phyloP scores from a whole-genome alignment of 2,113 vertebrate genomes.

The Leiothrix lutea region DNA sequence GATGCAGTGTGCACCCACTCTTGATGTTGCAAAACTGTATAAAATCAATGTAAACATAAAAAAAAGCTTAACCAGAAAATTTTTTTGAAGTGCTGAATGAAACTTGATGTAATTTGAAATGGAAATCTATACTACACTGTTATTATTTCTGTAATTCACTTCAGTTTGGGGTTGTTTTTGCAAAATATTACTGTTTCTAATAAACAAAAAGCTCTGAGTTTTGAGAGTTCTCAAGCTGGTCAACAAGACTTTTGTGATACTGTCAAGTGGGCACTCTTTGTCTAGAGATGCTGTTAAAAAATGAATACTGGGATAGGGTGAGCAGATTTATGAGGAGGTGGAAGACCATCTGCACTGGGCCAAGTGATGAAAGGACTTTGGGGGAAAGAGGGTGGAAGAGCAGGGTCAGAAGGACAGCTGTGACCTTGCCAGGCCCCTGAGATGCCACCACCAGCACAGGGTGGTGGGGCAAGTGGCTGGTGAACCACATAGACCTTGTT shows the following conservation, averaged over 20 bases:
- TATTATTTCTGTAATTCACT: not conserved
- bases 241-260: not conserved
- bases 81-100: not conserved
- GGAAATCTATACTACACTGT: not conserved
- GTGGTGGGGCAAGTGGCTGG: accelerated
- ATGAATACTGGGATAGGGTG: not conserved
- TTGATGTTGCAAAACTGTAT: not conserved
- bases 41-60: not conserved
- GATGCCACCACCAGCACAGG: not conserved
- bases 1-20: not conserved
- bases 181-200: not conserved
- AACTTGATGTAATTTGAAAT: not conserved
- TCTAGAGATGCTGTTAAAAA: not conserved
- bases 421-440: not conserved
- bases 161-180: not conserved
- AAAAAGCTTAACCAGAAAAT: not conserved
- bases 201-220: not conserved
- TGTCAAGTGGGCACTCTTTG: not conserved
- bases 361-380: not conserved
- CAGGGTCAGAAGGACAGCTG: not conserved
- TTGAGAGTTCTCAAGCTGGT: not conserved
- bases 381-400: not conserved
- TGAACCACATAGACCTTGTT: not conserved
- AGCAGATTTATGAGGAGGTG: accelerated
- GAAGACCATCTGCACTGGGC: not conserved